Evolutionary conservation across 2,113 vertebrate species (phyloP), one percentile per base, ranked within the genome.

Genomic region (Xiphophorus couchianus): DNA sequence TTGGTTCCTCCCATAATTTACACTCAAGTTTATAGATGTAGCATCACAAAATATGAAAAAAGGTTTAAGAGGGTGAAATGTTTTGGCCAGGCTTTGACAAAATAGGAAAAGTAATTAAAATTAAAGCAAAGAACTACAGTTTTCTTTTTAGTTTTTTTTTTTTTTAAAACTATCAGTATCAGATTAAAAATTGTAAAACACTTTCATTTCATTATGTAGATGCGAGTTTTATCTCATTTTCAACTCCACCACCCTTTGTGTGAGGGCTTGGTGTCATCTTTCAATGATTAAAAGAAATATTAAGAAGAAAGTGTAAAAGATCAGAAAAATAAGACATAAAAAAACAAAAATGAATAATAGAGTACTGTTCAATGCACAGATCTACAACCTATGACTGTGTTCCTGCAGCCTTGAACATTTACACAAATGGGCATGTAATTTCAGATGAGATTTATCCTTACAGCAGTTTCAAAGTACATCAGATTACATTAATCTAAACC

Each of bases 391-490:
- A 62, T 29, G 25, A 65, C 3, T n/a, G 66, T 28, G 22, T 22
- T 61, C 67, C 48, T 42, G 64, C 58, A 60, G 58, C 44, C 62
- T 71, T 37, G 6, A 75, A 83, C 64, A 27, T 73, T 70, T 39
- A 62, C 33, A 67, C 66, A 66, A 74, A 44, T 42, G 12, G 71
- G 48, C 72, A 70, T 74, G 71, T 78, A 27, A 76, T 81, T 62
- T 76, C 19, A 78, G 71, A 76, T 73, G 51, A 48, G 76, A 19
- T 63, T 44, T 66, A 69, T 67, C 71, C 51, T 78, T 44, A 71
- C 69, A 74, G 51, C 17, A 5, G 68, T 51, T 58, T 83, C 72
- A 66, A 82, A 58, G 77, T 61, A 30, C 60, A 82, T 78, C 62
- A 71, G 69, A 78, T 75, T 62, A 73, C 69, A 72, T 72, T 12